These are phyloP conservation scores for Pseudolycoriella hygida DNA, from an alignment of 2,888 invertebrate species.

Conservation along the genomic window DNA sequence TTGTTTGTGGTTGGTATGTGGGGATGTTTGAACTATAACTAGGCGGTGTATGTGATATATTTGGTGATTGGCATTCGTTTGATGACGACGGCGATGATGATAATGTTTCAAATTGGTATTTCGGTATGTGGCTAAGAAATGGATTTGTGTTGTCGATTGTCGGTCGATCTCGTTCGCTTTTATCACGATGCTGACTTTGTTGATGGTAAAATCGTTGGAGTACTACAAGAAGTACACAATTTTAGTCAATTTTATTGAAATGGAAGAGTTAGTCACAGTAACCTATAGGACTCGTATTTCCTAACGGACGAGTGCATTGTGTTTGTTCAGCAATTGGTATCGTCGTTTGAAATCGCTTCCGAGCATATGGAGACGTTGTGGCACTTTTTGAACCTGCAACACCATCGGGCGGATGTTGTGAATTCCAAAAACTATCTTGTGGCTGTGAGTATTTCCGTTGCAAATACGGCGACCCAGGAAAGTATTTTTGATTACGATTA, in stretches of 20 bases:
- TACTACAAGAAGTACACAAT: constrained; percentile 24
- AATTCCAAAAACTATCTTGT: constrained; percentile 12
- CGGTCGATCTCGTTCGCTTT: constrained; percentile 19
- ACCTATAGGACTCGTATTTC: constrained; percentile 58
- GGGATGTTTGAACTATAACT: constrained; percentile 2
- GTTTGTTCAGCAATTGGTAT: constrained; percentile 15
- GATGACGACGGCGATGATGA: background rate
- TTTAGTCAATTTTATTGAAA: background rate
- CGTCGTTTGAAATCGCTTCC: constrained; percentile 18
- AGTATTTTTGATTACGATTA: constrained; percentile 16
- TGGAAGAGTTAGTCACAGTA: too few species aligned
- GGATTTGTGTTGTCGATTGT: constrained; percentile 19
- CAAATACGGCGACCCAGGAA: constrained; percentile 27
- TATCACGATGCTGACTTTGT: constrained; percentile 49
- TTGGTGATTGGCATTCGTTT: background rate
- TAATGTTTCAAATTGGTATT: constrained; percentile 4
- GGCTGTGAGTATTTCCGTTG: constrained; percentile 19
- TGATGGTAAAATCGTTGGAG: constrained; percentile 63
- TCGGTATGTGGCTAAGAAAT: constrained; percentile 22
- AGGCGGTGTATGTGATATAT: too few species aligned
- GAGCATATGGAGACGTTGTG: constrained; percentile 12
- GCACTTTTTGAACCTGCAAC: constrained; percentile 12
- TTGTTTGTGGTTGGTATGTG: constrained; percentile 7
- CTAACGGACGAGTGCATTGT: constrained; percentile 28
- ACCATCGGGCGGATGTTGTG: constrained; percentile 15